These are phyloP conservation scores for Tachycineta bicolor DNA, from an alignment of 2,113 vertebrate species.

Conservation along the genomic window DNA sequence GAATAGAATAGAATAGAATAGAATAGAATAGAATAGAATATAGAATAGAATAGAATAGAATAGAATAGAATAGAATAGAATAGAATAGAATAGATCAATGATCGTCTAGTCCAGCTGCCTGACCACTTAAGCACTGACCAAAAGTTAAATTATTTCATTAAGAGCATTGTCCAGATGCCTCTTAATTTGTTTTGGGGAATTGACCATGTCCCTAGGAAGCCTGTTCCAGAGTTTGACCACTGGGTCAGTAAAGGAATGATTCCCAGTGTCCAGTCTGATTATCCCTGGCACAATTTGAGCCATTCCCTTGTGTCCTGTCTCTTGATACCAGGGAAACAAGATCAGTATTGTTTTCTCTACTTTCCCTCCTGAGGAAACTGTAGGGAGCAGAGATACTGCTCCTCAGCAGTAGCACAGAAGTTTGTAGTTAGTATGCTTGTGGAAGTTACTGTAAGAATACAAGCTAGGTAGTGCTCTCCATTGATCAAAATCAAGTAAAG, in stretches of 20 bases:
- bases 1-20: not conserved
- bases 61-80: not conserved
- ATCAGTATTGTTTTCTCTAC: fast-evolving
- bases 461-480: not conserved
- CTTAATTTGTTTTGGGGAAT: not conserved
- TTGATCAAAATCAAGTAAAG: not conserved
- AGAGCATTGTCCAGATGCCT: not conserved
- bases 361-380: not conserved
- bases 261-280: not conserved
- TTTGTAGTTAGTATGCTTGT: not conserved
- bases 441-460: not conserved
- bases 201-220: not conserved
- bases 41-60: not conserved
- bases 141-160: not conserved
- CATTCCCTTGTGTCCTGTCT: fast-evolving
- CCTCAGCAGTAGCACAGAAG: not conserved
- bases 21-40: not conserved
- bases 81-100: not conserved
- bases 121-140: not conserved
- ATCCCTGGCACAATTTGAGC: not conserved
- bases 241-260: fast-evolving
- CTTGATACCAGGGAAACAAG: not conserved
- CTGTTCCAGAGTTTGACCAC: not conserved
- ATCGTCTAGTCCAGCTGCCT: not conserved
- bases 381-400: not conserved